These are phyloP conservation scores for Brachyptera putata DNA, from an alignment of 2,888 invertebrate genomes.

Conservation along the genomic window DNA sequence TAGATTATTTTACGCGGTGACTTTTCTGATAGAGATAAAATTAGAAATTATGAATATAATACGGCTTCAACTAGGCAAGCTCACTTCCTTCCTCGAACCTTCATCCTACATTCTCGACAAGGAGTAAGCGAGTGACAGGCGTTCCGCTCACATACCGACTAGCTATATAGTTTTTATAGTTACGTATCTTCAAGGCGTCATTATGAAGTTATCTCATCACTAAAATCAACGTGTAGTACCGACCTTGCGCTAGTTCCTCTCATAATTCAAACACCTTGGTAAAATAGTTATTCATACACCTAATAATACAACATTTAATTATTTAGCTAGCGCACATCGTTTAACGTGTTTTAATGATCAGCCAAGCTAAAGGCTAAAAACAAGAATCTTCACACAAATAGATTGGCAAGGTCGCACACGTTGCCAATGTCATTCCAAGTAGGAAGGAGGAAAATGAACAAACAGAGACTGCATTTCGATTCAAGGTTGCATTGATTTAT, in stretches of 20 bases:
- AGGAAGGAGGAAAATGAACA: slow-evolving; percentile 17
- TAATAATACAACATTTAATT: background rate
- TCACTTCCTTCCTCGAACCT: slow-evolving; percentile 25
- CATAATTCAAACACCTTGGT: background rate
- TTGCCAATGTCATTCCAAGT: slow-evolving; percentile 8
- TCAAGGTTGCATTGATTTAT: slow-evolving; percentile 17
- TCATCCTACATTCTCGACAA: background rate
- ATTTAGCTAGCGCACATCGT: background rate
- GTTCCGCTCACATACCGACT: too few species aligned
- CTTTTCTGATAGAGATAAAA: too few species aligned
- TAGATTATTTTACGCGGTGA: background rate
- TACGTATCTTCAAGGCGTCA: too few species aligned
- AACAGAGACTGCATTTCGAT: background rate
- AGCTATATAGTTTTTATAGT: too few species aligned
- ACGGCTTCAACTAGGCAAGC: background rate
- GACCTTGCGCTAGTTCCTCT: background rate
- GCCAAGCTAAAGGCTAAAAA: background rate
- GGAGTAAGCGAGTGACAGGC: too few species aligned
- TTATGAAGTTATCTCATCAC: too few species aligned
- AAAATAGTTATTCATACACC: background rate
- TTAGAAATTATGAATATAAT: background rate
- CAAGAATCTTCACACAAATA: slow-evolving; percentile 9
- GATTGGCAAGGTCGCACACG: slow-evolving; percentile 5
- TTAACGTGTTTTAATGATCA: background rate
- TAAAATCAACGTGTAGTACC: background rate